Conservation (phyloP, 1,140 invertebrate genomes). For the Zaprionus ornatus region DNA sequence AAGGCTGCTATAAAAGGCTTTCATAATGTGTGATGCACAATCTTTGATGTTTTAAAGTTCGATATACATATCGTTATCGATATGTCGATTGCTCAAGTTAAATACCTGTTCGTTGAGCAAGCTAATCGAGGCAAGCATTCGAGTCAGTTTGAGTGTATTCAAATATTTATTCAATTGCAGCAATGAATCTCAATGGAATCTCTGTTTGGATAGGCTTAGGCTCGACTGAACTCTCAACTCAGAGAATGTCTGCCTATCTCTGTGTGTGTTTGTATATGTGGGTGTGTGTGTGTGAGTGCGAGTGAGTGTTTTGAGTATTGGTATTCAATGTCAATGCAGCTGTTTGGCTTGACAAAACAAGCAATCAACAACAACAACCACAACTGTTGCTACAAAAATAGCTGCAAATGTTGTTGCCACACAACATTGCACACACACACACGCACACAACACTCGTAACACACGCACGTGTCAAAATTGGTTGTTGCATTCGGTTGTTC, state of each 20-base stretch:
- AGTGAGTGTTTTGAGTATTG: background rate
- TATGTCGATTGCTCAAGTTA: background rate
- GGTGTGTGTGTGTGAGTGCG: slow-evolving; percentile 2
- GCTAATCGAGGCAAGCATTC: background rate
- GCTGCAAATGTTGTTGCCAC: slow-evolving; percentile 9
- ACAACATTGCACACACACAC: slow-evolving; percentile 4
- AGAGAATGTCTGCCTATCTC: background rate
- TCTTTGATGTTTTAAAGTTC: background rate
- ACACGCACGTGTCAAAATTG: slow-evolving; percentile 60
- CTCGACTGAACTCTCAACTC: slow-evolving; percentile 21
- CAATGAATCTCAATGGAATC: slow-evolving; percentile 15
- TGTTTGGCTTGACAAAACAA: slow-evolving; percentile 61
- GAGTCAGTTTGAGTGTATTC: background rate
- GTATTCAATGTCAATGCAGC: slow-evolving; percentile 79
- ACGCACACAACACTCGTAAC: slow-evolving; percentile 5
- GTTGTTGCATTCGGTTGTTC: slow-evolving; percentile 64
- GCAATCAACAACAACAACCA: slow-evolving; percentile 21
- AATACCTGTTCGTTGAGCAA: background rate
- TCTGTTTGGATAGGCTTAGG: background rate
- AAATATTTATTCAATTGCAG: background rate
- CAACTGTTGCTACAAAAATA: slow-evolving; percentile 50
- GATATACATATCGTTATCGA: background rate
- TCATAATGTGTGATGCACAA: background rate
- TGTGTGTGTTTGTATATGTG: slow-evolving; percentile 5
- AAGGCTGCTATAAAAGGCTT: background rate